These are phyloP conservation scores for Tetranychus truncatus DNA, from an alignment of 2,888 invertebrate species.

Conservation along the genomic window DNA sequence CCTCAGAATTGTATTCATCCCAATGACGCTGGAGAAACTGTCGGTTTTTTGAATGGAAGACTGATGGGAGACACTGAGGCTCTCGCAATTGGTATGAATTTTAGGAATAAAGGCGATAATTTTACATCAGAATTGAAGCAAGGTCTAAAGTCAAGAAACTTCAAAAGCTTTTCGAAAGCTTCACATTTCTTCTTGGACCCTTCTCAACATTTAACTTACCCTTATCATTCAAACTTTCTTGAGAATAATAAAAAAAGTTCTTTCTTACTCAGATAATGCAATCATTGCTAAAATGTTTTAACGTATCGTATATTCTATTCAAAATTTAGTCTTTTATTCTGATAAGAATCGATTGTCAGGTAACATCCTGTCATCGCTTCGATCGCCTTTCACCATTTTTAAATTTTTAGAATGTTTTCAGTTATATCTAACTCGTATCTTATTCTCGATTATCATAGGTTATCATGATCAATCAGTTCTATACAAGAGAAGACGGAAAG, in stretches of 20 bases:
- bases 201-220: background rate
- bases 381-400: background rate
- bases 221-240: background rate
- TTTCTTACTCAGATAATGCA: background rate
- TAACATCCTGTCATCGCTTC: background rate
- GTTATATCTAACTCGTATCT: background rate
- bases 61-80: background rate
- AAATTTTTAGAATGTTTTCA: background rate
- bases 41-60: background rate
- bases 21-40: constrained; percentile 1
- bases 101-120: background rate
- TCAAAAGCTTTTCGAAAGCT: background rate
- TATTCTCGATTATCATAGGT: background rate
- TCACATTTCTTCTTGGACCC: background rate
- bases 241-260: background rate
- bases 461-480: background rate
- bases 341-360: background rate
- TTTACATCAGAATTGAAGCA: background rate
- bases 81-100: background rate
- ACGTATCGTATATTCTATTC: background rate
- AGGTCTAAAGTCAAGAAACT: background rate
- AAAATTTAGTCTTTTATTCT: background rate
- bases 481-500: background rate
- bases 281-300: background rate
- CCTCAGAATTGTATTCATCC: constrained; percentile 18